Evolutionary conservation across 2,113 vertebrate genomes (phyloP).

Genomic region (Clarias batrachus): DNA sequence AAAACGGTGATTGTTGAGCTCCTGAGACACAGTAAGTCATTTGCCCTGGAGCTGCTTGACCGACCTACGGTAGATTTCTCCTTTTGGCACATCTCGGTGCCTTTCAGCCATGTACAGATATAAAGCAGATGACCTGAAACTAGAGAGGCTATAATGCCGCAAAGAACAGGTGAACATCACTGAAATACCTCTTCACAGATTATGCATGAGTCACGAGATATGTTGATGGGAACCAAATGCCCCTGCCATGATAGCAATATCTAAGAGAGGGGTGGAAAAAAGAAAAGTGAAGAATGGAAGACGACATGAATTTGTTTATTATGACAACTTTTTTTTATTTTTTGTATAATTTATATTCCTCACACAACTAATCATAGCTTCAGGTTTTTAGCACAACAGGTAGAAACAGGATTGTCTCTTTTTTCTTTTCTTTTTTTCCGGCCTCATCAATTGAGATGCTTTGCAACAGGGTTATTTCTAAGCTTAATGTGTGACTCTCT

Average conservation of each 20-base stretch:
- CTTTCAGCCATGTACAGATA: conserved; percentile 14
- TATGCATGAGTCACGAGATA: background rate
- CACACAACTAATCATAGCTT: no score
- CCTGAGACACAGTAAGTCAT: background rate
- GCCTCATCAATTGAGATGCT: no score
- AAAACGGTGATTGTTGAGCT: conserved; percentile 45
- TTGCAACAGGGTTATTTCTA: no score
- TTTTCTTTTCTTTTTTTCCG: no score
- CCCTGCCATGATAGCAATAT: background rate
- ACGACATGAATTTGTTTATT: no score
- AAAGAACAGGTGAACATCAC: conserved; percentile 19
- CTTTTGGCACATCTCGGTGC: conserved; percentile 7
- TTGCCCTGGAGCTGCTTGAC: conserved; percentile 29
- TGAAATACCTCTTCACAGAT: background rate
- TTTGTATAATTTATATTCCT: no score
- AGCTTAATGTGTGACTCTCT: no score
- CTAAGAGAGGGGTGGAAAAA: background rate
- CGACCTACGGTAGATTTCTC: conserved; percentile 15
- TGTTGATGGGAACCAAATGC: background rate
- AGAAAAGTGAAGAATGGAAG: no score
- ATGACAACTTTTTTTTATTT: no score
- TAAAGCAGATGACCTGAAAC: conserved; percentile 31
- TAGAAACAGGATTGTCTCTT: no score
- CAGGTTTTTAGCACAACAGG: no score
- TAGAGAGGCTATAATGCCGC: conserved; percentile 28